Conservation (phyloP, 1,140 invertebrate genomes). For the Venustaconcha ellipsiformis region DNA sequence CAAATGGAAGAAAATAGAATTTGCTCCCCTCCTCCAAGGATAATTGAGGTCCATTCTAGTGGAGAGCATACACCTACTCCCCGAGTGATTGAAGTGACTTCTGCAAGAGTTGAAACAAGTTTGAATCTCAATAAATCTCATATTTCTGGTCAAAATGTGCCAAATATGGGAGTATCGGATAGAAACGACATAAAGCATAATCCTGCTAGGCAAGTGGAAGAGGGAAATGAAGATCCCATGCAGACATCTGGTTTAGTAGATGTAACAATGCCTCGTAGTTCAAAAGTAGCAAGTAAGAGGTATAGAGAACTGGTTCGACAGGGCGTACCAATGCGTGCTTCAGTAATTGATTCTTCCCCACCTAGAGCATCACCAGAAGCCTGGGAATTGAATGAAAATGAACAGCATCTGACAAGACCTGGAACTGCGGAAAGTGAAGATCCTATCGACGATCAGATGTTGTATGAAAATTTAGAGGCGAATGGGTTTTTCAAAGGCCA, state of each 20-base stretch:
- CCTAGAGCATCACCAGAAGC: slow-evolving; percentile 5
- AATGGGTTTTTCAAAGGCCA: slow-evolving; percentile 45
- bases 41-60: too few relatives aligned
- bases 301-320: slow-evolving; percentile 55
- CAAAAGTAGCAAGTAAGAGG: slow-evolving; percentile 42
- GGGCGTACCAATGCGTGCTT: slow-evolving; percentile 56
- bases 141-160: slow-evolving; percentile 2
- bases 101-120: not conserved
- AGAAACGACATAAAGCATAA: not conserved
- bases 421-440: slow-evolving; percentile 38
- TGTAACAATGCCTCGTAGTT: slow-evolving; percentile 8
- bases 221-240: slow-evolving; percentile 8
- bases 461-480: slow-evolving; percentile 51
- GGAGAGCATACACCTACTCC: too few relatives aligned
- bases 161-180: not conserved
- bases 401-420: slow-evolving; percentile 11
- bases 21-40: too few relatives aligned
- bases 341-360: slow-evolving; percentile 44
- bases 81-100: not conserved
- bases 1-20: too few relatives aligned
- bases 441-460: slow-evolving; percentile 35
- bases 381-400: not conserved
- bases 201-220: slow-evolving; percentile 7
- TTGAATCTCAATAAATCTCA: slow-evolving; percentile 2
- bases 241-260: not conserved